Evolutionary conservation across 2,888 invertebrate species (phyloP).

Genomic region (Busseola fusca): DNA sequence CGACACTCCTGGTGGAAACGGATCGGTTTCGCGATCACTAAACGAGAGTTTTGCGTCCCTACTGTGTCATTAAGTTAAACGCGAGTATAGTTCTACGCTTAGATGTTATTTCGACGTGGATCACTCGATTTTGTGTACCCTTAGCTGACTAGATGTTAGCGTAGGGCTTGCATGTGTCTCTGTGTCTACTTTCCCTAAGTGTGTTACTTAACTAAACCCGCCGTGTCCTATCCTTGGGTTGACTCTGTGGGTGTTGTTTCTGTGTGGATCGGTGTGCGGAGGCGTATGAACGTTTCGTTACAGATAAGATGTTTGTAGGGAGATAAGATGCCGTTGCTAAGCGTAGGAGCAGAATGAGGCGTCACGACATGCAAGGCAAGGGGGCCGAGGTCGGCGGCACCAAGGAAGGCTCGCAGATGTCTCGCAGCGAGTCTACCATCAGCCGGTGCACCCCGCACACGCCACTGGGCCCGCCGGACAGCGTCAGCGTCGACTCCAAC

Average conservation of each 20-base stretch:
- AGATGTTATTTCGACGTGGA: slow-evolving; percentile 76
- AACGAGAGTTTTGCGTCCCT: slow-evolving; percentile 62
- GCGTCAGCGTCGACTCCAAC: slow-evolving; percentile 95
- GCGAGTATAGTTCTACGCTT: slow-evolving; percentile 78
- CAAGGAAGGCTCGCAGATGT: slow-evolving; percentile 89
- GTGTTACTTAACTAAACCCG: slow-evolving; percentile 74
- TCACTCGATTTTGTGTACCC: slow-evolving; percentile 71
- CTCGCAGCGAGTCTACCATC: slow-evolving; percentile 93
- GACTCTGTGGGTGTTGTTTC: slow-evolving; percentile 70
- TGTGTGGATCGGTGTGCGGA: slow-evolving; percentile 72
- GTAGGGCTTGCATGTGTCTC: slow-evolving; percentile 86
- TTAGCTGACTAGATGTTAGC: slow-evolving; percentile 82
- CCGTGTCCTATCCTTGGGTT: slow-evolving; percentile 74
- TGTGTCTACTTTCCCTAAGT: slow-evolving; percentile 80
- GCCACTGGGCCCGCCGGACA: slow-evolving; percentile 90
- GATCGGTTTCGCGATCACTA: slow-evolving; percentile 64
- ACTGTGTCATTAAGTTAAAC: slow-evolving; percentile 67
- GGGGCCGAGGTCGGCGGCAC: slow-evolving; percentile 77
- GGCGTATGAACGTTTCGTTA: slow-evolving; percentile 80
- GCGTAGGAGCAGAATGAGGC: slow-evolving; percentile 85
- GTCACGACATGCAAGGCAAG: slow-evolving; percentile 82
- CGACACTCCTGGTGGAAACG: slow-evolving; percentile 51
- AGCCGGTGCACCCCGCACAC: slow-evolving; percentile 87
- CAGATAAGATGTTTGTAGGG: slow-evolving; percentile 84
- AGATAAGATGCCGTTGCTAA: slow-evolving; percentile 85